Conservation (phyloP, 2,888 invertebrate genomes). For the Drosophila rellima region DNA sequence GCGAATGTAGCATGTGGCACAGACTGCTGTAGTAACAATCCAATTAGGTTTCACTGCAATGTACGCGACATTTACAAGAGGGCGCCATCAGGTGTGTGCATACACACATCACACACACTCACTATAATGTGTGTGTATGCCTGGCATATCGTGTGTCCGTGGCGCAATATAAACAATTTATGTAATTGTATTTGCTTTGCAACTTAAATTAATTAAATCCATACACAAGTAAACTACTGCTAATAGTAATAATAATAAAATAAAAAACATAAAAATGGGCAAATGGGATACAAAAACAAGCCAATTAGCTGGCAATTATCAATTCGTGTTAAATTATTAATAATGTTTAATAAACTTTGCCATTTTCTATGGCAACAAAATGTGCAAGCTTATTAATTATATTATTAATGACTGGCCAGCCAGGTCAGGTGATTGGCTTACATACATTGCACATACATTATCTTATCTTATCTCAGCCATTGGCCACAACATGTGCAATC, state of each 20-base stretch:
- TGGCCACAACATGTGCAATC: constrained; percentile 35
- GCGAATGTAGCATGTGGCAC: constrained; percentile 26
- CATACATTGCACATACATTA: background rate
- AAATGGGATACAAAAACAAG: constrained; percentile 38
- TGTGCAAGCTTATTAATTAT: constrained; percentile 6
- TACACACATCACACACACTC: background rate
- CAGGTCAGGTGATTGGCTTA: background rate
- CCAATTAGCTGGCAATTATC: constrained; percentile 61
- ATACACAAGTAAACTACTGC: constrained; percentile 22
- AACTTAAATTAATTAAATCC: constrained; percentile 56
- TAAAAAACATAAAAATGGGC: constrained; percentile 21
- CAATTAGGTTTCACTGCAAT: constrained; percentile 59
- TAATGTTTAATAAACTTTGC: constrained; percentile 28
- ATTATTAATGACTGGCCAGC: background rate
- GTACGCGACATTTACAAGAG: constrained; percentile 43
- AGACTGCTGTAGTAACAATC: constrained; percentile 54
- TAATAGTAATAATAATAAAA: constrained; percentile 20
- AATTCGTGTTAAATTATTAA: constrained; percentile 59
- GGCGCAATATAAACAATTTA: constrained; percentile 41
- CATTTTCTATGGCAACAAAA: constrained; percentile 2
- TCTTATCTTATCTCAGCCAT: constrained; percentile 40
- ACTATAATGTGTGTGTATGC: constrained; percentile 1
- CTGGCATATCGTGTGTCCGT: constrained; percentile 3
- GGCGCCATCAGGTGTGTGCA: constrained; percentile 40
- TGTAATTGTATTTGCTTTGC: constrained; percentile 45